phyloP scores from a whole-genome alignment of 2,797 vertebrate genomes.

The Picus viridis region DNA sequence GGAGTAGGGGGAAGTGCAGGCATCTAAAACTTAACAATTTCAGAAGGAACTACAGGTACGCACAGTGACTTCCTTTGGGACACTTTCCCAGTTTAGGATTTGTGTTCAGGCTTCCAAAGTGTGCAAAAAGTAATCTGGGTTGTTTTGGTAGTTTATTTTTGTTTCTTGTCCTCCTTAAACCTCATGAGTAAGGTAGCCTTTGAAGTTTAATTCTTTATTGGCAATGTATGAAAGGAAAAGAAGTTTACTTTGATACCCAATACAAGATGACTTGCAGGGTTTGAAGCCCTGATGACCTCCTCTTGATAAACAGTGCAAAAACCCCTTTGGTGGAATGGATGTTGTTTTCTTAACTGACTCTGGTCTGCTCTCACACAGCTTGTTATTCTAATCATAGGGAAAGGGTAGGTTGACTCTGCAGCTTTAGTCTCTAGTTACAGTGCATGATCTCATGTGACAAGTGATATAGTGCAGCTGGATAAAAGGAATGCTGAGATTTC shows the following conservation, averaged over 20 bases:
- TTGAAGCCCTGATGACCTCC: neutral
- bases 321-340: neutral
- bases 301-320: neutral
- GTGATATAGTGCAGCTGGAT: neutral
- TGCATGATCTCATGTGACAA: neutral
- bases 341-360: neutral
- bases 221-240: neutral
- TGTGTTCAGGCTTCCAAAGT: neutral
- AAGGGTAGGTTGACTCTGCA: neutral
- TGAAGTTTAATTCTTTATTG: neutral
- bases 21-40: neutral
- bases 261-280: neutral
- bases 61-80: neutral
- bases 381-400: accelerated
- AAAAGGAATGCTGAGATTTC: neutral
- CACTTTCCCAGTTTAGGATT: neutral
- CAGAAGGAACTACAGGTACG: neutral
- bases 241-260: neutral
- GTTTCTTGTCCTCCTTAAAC: neutral
- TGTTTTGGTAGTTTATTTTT: neutral
- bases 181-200: neutral
- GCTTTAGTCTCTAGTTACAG: neutral
- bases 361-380: neutral
- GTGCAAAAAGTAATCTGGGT: neutral
- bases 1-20: neutral